A percentile compares a stretch with the other conserved stretches of the same genome.
These are phyloP conservation scores for Copidosoma floridanum DNA, from an alignment of 1,140 invertebrate genomes.

Conservation along the genomic window DNA sequence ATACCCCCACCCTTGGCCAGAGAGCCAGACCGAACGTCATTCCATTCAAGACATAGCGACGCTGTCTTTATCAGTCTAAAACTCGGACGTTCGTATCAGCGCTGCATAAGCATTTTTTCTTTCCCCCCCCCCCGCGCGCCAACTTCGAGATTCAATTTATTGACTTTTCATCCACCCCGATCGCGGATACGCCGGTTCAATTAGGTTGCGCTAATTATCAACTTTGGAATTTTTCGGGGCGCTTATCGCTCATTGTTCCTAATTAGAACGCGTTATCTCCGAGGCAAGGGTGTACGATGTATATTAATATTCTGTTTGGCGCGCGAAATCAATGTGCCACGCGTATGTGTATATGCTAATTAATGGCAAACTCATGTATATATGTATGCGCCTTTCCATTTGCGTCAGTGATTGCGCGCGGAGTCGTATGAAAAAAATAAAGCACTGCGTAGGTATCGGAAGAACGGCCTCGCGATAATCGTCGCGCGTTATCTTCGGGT, in stretches of 20 bases:
- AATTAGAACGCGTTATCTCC: constrained; percentile 24
- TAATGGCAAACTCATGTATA: too few species aligned
- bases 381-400: constrained; percentile 14
- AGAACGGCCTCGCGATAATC: too few species aligned
- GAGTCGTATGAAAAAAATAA: constrained; percentile 10
- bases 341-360: constrained; percentile 11
- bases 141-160: constrained; percentile 15
- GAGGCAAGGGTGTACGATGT: too few species aligned
- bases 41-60: too few species aligned
- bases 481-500: too few species aligned
- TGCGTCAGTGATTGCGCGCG: neutral
- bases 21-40: too few species aligned
- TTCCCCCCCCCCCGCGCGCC: too few species aligned
- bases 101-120: too few species aligned
- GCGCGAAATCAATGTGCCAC: neutral
- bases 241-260: constrained; percentile 22
- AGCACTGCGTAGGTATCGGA: neutral
- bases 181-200: neutral
- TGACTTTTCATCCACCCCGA: too few species aligned
- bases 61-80: too few species aligned
- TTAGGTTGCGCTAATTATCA: constrained; percentile 9
- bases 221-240: constrained; percentile 6
- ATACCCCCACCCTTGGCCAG: too few species aligned
- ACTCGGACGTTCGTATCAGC: too few species aligned
- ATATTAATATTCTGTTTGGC: constrained; percentile 21